Evolutionary conservation across 92 coral and sea anemone species (phyloP).

Genomic region (Parazoanthus atlanticus): DNA sequence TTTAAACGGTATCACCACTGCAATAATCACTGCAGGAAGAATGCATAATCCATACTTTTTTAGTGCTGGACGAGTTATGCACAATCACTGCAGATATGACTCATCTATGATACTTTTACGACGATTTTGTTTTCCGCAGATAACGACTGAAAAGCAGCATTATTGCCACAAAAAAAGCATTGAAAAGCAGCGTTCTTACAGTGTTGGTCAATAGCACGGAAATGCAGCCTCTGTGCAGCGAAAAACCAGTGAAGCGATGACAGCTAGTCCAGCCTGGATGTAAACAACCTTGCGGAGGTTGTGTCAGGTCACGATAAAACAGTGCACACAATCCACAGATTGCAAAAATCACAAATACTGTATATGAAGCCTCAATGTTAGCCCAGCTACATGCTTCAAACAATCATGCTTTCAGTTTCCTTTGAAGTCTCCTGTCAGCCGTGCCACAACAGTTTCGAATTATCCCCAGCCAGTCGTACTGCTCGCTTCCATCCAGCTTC

Average conservation of each 20-base stretch:
- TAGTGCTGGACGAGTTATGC: slow-evolving; percentile 11
- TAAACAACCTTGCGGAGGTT: not conserved
- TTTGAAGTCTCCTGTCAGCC: too few species aligned
- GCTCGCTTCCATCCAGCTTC: too few species aligned
- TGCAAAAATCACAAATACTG: too few species aligned
- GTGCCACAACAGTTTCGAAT: too few species aligned
- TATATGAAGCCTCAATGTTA: too few species aligned
- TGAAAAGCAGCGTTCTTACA: not conserved
- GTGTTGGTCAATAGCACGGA: not conserved
- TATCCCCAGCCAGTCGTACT: too few species aligned
- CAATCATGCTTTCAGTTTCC: too few species aligned
- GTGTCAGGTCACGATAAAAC: too few species aligned
- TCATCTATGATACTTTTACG: slow-evolving; percentile 15
- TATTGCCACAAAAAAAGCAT: not conserved
- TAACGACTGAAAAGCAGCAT: not conserved
- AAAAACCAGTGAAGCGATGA: not conserved
- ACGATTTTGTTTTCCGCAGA: not conserved
- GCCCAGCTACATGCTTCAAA: too few species aligned
- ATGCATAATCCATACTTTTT: slow-evolving; percentile 33
- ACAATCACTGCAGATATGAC: slow-evolving; percentile 19
- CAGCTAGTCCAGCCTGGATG: not conserved
- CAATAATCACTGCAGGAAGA: slow-evolving; percentile 39
- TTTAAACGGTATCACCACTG: slow-evolving; percentile 29
- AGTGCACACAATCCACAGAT: too few species aligned
- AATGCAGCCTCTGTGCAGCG: not conserved